Percentiles rank a stretch among this genome's conserved stretches.
These are phyloP conservation scores for Tupaia tana DNA, from an alignment of 2,113 vertebrate species.

Conservation along the genomic window DNA sequence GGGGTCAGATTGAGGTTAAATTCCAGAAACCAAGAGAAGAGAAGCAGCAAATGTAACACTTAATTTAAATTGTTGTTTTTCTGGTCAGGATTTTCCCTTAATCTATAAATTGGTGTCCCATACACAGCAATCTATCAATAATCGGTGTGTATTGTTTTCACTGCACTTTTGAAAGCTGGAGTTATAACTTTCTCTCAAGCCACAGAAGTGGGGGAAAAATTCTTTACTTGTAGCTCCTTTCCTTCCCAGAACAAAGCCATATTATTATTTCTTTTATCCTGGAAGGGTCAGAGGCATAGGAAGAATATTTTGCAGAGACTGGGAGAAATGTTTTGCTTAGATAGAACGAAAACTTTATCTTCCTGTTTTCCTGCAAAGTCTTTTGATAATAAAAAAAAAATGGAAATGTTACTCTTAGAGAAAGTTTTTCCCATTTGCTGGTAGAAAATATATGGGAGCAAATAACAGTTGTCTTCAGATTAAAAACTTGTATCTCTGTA, in stretches of 20 bases:
- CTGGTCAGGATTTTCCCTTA: conserved; percentile 26
- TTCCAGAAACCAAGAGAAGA: conserved; percentile 33
- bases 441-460: not conserved
- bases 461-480: not conserved
- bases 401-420: conserved; percentile 24
- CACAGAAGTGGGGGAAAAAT: not conserved
- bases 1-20: conserved; percentile 32
- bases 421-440: conserved; percentile 55
- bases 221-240: conserved; percentile 14
- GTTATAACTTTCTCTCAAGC: conserved; percentile 52
- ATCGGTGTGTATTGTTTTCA: conserved; percentile 43
- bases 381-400: conserved; percentile 45
- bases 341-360: conserved; percentile 50
- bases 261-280: conserved; percentile 49
- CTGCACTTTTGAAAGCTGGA: conserved; percentile 39
- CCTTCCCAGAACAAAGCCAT: conserved; percentile 13
- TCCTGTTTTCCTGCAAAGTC: conserved; percentile 28
- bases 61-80: not conserved
- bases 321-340: conserved; percentile 26
- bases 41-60: conserved; percentile 18
- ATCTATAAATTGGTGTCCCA: not conserved
- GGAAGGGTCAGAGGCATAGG: not conserved
- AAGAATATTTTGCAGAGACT: conserved; percentile 58
- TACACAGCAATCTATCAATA: not conserved
- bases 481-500: conserved; percentile 24